Evolutionary conservation across 2,797 vertebrate genomes (phyloP).

Genomic region (Mycteria americana): DNA sequence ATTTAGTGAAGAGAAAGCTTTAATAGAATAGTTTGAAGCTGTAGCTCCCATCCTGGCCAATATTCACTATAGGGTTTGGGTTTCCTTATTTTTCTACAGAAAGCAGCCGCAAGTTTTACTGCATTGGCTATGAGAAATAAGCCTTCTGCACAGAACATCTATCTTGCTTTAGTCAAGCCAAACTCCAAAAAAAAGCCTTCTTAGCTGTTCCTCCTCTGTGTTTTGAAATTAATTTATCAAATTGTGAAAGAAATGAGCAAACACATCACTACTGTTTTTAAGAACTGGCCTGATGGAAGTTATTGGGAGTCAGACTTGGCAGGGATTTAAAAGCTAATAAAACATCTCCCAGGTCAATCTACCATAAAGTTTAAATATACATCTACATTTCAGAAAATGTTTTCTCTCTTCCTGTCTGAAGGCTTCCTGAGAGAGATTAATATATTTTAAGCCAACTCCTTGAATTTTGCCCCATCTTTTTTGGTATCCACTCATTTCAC

Average conservation of each 20-base stretch:
- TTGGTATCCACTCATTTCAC: not conserved
- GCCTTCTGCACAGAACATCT: not conserved
- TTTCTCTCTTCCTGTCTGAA: not conserved
- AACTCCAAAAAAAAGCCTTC: not conserved
- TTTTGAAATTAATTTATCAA: not conserved
- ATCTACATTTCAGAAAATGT: not conserved
- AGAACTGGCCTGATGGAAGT: not conserved
- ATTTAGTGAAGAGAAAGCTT: not conserved
- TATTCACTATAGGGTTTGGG: not conserved
- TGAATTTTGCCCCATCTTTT: not conserved
- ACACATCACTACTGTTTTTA: not conserved
- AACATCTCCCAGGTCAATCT: not conserved
- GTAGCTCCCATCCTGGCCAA: not conserved
- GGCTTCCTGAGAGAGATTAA: not conserved
- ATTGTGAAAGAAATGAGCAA: not conserved
- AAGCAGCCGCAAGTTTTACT: not conserved
- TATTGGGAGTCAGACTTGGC: not conserved
- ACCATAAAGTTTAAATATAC: not conserved
- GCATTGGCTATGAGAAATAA: not conserved
- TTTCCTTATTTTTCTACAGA: not conserved
- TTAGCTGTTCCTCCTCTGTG: not conserved
- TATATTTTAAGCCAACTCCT: not conserved
- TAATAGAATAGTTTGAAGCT: not conserved
- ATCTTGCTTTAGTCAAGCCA: not conserved
- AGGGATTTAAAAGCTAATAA: not conserved